Evolutionary conservation across 2,888 invertebrate species (phyloP).

Genomic region (Carabus problematicus): DNA sequence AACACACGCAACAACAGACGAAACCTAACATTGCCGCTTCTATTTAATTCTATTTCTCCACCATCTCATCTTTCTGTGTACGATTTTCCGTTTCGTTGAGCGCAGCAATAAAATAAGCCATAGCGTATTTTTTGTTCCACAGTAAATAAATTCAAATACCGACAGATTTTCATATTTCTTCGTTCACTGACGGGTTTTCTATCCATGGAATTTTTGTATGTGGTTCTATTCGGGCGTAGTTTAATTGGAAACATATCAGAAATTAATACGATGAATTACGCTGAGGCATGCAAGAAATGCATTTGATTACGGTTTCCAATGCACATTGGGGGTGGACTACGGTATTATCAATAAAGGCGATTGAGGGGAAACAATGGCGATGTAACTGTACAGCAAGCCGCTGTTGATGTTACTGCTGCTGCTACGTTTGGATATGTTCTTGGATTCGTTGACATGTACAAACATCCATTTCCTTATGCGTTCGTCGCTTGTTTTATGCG

Average conservation of each 20-base stretch:
- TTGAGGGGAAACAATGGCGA: constrained; percentile 19
- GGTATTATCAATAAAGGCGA: constrained; percentile 2
- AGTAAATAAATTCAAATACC: constrained; percentile 23
- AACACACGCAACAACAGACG: constrained; percentile 5
- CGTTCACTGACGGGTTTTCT: background rate
- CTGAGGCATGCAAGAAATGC: constrained; percentile 48
- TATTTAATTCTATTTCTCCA: constrained; percentile 30
- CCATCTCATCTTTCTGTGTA: constrained; percentile 9
- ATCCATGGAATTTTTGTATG: constrained; percentile 1
- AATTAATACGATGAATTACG: constrained; percentile 46
- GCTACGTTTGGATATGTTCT: background rate
- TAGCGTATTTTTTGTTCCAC: constrained; percentile 6
- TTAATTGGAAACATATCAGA: constrained; percentile 44
- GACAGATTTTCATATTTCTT: constrained; percentile 34
- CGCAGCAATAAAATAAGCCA: constrained; percentile 21
- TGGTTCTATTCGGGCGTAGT: constrained; percentile 13
- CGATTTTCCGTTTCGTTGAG: constrained; percentile 21
- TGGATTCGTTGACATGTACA: background rate
- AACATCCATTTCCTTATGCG: background rate
- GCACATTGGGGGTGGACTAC: background rate
- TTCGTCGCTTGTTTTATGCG: constrained; percentile 6
- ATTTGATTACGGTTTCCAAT: constrained; percentile 45
- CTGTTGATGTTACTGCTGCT: constrained; percentile 4
- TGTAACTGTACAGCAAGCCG: constrained; percentile 12
- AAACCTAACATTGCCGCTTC: background rate